Conservation (phyloP, 2,113 vertebrate species). For the Dicaeum eximium region DNA sequence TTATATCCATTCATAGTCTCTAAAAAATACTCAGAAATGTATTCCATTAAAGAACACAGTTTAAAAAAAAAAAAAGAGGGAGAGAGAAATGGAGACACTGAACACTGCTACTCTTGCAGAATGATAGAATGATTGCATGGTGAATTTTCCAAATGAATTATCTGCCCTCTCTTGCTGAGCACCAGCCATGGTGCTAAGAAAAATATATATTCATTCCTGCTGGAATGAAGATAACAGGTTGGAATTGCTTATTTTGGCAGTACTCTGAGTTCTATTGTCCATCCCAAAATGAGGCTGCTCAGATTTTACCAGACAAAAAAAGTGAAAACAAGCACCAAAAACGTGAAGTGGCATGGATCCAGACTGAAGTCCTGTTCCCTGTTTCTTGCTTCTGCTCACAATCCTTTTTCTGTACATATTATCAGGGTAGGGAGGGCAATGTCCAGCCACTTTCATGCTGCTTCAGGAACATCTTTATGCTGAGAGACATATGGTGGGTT, state of each 20-base stretch:
- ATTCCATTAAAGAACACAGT: not conserved
- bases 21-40: not conserved
- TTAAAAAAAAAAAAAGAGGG: fast-evolving
- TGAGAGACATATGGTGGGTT: not conserved
- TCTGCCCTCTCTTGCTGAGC: not conserved
- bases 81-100: not conserved
- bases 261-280: not conserved
- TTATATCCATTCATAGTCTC: not conserved
- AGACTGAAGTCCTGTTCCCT: not conserved
- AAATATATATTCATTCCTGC: not conserved
- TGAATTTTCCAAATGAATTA: not conserved
- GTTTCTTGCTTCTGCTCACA: not conserved
- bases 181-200: not conserved
- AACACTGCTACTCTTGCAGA: not conserved
- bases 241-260: not conserved
- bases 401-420: not conserved
- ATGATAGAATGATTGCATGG: not conserved
- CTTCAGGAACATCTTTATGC: not conserved
- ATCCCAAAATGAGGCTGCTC: not conserved
- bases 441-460: not conserved
- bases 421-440: not conserved
- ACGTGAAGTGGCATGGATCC: not conserved
- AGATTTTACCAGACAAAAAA: not conserved
- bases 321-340: not conserved
- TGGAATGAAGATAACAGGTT: not conserved